phyloP scores from a whole-genome alignment of 2,888 invertebrate genomes.

The Alentia gelatinosa region DNA sequence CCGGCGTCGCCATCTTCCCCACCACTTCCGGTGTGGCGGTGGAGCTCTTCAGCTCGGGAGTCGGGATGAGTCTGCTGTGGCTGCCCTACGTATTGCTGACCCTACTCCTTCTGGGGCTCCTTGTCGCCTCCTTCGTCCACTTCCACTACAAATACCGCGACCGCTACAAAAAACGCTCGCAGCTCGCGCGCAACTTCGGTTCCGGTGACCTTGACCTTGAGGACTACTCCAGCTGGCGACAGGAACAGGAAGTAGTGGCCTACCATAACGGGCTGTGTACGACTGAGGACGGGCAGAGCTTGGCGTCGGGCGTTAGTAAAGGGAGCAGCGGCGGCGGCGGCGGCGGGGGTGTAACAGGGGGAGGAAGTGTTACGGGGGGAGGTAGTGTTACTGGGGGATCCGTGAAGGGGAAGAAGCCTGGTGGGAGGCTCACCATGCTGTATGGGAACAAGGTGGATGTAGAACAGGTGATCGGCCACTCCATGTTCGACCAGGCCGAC shows the following conservation, averaged over 20 bases:
- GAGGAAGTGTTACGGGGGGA: not conserved
- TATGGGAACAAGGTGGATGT: slow-evolving; percentile 55
- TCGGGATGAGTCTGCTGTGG: slow-evolving; percentile 60
- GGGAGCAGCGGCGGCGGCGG: not conserved
- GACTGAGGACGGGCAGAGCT: not conserved
- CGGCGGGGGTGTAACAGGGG: not conserved
- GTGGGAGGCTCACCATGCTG: slow-evolving; percentile 30
- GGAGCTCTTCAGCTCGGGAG: not conserved
- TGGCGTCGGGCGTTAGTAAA: not conserved
- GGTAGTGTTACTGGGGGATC: not conserved
- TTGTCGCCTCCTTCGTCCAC: slow-evolving; percentile 64
- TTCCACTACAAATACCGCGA: slow-evolving; percentile 65
- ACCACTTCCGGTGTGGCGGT: not conserved
- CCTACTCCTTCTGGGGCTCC: slow-evolving; percentile 58
- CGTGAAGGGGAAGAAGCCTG: not conserved
- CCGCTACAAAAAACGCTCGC: slow-evolving; percentile 61
- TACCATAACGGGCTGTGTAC: not conserved
- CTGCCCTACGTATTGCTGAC: slow-evolving; percentile 63
- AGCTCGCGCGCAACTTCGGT: not conserved
- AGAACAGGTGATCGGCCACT: not conserved
- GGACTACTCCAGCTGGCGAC: not conserved
- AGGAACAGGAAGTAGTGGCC: not conserved
- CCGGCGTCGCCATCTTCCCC: too few relatives aligned
- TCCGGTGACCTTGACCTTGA: not conserved
- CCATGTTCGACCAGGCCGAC: slow-evolving; percentile 19